Evolutionary conservation across 2,797 vertebrate genomes (phyloP), one percentile per base, ranked within the genome.

Genomic region (Artibeus lituratus): DNA sequence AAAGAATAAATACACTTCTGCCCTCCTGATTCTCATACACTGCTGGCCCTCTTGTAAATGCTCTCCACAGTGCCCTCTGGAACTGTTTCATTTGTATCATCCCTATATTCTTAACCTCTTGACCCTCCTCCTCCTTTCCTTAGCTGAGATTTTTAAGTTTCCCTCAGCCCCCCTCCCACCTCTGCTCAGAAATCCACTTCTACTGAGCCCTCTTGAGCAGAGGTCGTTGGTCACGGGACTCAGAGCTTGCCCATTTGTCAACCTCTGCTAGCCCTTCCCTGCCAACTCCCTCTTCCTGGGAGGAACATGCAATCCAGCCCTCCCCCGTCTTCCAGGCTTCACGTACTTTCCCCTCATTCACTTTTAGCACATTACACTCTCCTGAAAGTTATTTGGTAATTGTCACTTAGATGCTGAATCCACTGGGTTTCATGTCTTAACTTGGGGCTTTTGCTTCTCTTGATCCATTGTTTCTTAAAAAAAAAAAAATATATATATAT

Each of bases 391-490:
- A 55, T 93, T 90, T 80, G 74, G 12, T 76, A 67, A 2, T 81
- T 86, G 65, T 86, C n/a, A 51, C 18, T 67, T 74, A 65, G 67
- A 86, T 74, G 73, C 73, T 93, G 80, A 93, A 69, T 80, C 57
- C 55, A 93, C 10, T 69, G n/a, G n/a, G 74, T 49, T 89, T 89
- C 32, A n/a, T 70, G 62, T 72, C 89, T 95, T 85, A 87, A 82
- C 11, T 76, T 76, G 84, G 39, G 11, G 51, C 8, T 74, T 69
- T 90, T 90, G 59, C 42, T 77, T 90, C 39, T 90, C 26, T 76
- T 76, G 49, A 74, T 39, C 21, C 35, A 37, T 39, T 42, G 37
- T 42, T 72, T 72, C 69, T 62, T 62, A 29, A 42, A 42, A 42
- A 42, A 62, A n/a, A n/a, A n/a, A n/a, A n/a, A n/a, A 7, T 44